phyloP scores from a whole-genome alignment of 2,113 vertebrate species.

The Ameiurus melas region DNA sequence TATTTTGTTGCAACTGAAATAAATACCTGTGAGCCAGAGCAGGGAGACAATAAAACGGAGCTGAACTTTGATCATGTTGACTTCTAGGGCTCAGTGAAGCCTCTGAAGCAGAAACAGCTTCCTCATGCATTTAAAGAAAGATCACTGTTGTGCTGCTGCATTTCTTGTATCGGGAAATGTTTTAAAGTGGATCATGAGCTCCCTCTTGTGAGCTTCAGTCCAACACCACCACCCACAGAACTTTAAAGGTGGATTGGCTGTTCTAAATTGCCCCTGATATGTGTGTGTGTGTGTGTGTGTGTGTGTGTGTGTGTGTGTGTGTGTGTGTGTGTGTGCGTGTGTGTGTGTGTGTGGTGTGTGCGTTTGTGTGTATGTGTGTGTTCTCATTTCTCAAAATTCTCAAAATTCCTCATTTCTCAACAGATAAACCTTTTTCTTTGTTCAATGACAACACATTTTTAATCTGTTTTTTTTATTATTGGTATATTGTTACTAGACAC shows the following conservation, averaged over 20 bases:
- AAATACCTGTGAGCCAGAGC: slow-evolving; percentile 20
- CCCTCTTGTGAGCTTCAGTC: neutral
- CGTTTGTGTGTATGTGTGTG: too few species aligned
- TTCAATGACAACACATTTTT: too few species aligned
- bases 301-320: neutral
- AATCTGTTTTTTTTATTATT: too few species aligned
- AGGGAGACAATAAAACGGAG: neutral
- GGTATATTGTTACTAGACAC: neutral
- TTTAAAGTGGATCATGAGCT: neutral
- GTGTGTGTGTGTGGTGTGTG: neutral
- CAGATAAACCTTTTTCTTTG: too few species aligned
- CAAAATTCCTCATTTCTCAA: too few species aligned
- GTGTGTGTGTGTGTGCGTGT: neutral
- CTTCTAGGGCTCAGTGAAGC: neutral
- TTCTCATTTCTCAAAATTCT: too few species aligned
- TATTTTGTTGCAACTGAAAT: neutral
- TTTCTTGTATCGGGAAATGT: too few species aligned
- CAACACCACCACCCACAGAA: neutral
- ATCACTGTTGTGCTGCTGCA: neutral
- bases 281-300: neutral
- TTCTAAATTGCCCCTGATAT: neutral
- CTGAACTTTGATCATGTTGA: slow-evolving; percentile 4
- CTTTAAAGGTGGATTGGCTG: neutral
- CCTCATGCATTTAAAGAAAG: neutral
- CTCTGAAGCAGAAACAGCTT: neutral